A percentile compares a stretch with the other conserved stretches of the same genome.
phyloP scores from a whole-genome alignment of 2,888 invertebrate species.

The Epirrhoe alternata region DNA sequence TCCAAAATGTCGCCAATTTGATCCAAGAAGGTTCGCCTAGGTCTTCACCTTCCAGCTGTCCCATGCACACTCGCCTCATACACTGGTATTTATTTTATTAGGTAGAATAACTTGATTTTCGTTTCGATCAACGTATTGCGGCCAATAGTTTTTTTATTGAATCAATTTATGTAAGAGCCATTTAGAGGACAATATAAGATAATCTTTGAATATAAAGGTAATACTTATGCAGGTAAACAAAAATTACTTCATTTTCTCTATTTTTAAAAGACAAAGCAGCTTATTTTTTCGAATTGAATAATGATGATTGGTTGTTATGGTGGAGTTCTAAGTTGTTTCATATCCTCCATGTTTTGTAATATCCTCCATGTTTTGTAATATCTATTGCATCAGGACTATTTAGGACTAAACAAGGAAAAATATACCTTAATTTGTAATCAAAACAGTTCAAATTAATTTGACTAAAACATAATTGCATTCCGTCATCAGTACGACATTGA shows the following conservation, averaged over 20 bases:
- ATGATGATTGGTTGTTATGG: too few species aligned
- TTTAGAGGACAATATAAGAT: neutral
- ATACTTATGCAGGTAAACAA: neutral
- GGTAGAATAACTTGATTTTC: neutral
- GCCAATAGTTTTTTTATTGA: neutral
- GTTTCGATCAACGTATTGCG: neutral
- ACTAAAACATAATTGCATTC: slow-evolving; percentile 1
- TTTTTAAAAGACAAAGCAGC: too few species aligned
- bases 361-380: neutral
- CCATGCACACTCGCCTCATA: too few species aligned
- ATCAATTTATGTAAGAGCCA: neutral
- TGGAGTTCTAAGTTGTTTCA: neutral
- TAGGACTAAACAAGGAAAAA: neutral
- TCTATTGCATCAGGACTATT: neutral
- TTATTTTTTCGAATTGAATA: too few species aligned
- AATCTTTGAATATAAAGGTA: neutral
- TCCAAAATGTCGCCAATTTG: too few species aligned
- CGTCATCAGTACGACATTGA: neutral
- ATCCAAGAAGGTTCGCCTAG: too few species aligned
- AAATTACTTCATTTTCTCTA: too few species aligned
- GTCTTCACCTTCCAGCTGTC: too few species aligned
- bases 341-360: neutral
- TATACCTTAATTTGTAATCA: neutral
- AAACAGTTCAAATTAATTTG: neutral
- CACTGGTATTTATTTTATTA: slow-evolving; percentile 1